Conservation (phyloP, 2,113 vertebrate species). For the Tautogolabrus adspersus region DNA sequence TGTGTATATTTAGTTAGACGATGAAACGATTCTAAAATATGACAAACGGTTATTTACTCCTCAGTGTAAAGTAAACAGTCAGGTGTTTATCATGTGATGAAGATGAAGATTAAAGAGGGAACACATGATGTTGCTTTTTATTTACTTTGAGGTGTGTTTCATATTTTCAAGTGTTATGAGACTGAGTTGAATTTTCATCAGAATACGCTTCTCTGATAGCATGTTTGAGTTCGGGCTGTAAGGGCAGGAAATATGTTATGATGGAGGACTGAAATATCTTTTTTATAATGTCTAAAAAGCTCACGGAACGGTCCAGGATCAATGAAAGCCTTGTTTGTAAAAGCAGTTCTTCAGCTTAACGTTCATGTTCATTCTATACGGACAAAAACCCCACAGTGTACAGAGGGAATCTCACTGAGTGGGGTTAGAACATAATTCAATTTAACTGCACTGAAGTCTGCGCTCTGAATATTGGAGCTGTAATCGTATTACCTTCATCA, state of each 20-base stretch:
- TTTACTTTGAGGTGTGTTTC: background rate
- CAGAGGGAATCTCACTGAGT: slow-evolving; percentile 17
- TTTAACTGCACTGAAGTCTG: slow-evolving; percentile 21
- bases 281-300: background rate
- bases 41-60: background rate
- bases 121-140: background rate
- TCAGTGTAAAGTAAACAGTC: background rate
- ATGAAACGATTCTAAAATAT: background rate
- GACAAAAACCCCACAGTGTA: slow-evolving; percentile 27
- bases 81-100: background rate
- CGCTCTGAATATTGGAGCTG: slow-evolving; percentile 10
- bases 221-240: too few relatives aligned
- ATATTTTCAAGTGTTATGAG: background rate
- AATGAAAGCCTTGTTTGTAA: background rate
- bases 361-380: background rate
- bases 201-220: too few relatives aligned
- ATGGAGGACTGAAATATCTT: background rate
- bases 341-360: slow-evolving; percentile 1
- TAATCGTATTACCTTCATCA: slow-evolving; percentile 42
- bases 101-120: slow-evolving; percentile 1
- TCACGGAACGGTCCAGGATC: background rate
- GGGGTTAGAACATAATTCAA: slow-evolving; percentile 10
- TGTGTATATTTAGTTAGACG: background rate
- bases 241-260: background rate
- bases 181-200: background rate